phyloP scores from a whole-genome alignment of 2,113 vertebrate genomes.

The Saguinus midas region DNA sequence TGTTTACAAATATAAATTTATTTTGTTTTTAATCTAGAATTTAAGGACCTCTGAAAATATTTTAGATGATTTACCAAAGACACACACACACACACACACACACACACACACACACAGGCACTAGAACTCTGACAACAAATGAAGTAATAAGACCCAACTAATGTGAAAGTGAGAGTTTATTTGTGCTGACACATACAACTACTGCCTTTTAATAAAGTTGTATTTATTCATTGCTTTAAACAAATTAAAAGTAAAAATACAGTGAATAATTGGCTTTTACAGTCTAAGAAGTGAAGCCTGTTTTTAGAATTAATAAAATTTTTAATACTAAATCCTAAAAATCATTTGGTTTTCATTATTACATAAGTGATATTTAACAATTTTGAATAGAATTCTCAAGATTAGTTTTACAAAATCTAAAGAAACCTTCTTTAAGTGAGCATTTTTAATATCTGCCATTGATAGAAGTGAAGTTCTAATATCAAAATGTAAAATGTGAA shows the following conservation, averaged over 20 bases:
- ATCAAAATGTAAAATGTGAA: background rate
- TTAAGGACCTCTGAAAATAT: background rate
- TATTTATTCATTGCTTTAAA: background rate
- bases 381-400: background rate
- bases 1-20: background rate
- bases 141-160: background rate
- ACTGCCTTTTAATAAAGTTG: background rate
- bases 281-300: background rate
- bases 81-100: background rate
- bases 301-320: background rate
- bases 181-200: background rate
- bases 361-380: background rate
- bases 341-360: background rate
- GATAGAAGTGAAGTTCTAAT: background rate
- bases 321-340: background rate
- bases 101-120: background rate
- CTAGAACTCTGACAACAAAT: background rate
- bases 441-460: background rate
- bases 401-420: background rate
- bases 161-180: background rate
- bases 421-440: background rate
- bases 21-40: background rate
- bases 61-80: background rate
- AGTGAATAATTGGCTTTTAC: background rate
- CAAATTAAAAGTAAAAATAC: background rate